These are phyloP conservation scores for Zaprionus davidi DNA, from an alignment of 1,140 invertebrate species.

Conservation along the genomic window DNA sequence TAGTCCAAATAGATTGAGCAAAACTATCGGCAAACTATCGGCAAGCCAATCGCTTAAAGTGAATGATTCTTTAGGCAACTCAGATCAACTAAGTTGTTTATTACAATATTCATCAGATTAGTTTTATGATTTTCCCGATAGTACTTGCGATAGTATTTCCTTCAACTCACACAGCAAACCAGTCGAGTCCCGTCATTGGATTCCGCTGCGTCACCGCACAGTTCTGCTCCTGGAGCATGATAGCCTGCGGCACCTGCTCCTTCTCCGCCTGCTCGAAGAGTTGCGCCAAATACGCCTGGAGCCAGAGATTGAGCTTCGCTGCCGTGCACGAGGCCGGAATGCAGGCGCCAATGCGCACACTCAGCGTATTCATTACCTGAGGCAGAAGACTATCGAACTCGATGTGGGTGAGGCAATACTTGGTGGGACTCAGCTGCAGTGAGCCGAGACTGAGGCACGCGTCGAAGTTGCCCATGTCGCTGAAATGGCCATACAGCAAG, in stretches of 20 bases:
- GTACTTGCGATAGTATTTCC: not conserved
- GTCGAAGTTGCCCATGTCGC: slow-evolving; percentile 73
- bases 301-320: slow-evolving; percentile 48
- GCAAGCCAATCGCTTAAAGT: not conserved
- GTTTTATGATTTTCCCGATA: not conserved
- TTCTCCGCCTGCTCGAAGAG: slow-evolving; percentile 33
- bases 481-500: slow-evolving; percentile 73
- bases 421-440: not conserved
- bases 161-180: slow-evolving; percentile 70
- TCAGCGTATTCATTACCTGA: slow-evolving; percentile 1
- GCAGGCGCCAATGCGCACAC: slow-evolving; percentile 60
- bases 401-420: slow-evolving; percentile 63
- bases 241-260: not conserved
- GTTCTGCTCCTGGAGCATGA: slow-evolving; percentile 49
- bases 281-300: slow-evolving; percentile 32
- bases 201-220: slow-evolving; percentile 30
- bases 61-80: not conserved
- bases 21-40: not conserved
- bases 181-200: slow-evolving; percentile 51
- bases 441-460: slow-evolving; percentile 49
- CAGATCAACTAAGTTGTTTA: too few relatives aligned
- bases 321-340: slow-evolving; percentile 57
- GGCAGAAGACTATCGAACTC: slow-evolving; percentile 49
- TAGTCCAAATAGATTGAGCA: not conserved
- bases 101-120: not conserved